These are phyloP conservation scores for Rhabdophis nuchalis DNA, from an alignment of 2,797 vertebrate genomes.

Conservation along the genomic window DNA sequence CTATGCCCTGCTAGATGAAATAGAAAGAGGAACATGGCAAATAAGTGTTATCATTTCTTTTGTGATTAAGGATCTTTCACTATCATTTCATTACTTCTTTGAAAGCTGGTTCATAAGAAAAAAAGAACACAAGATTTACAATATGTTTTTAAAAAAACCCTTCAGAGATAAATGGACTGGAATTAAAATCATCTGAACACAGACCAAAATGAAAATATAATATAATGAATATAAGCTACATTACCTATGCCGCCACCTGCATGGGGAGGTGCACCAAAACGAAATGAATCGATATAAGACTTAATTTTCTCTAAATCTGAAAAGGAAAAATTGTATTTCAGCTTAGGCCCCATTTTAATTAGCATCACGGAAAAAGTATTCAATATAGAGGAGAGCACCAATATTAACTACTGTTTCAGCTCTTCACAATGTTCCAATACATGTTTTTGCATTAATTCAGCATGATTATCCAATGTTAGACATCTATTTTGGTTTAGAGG, in stretches of 20 bases:
- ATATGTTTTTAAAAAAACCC: not conserved
- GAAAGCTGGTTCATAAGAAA: constrained; percentile 14
- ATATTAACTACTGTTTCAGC: not conserved
- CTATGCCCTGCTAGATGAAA: not conserved
- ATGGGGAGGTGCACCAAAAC: constrained; percentile 93
- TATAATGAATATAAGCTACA: constrained; percentile 33
- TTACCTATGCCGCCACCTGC: constrained; percentile 97
- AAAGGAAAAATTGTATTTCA: constrained; percentile 30
- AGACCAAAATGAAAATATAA: constrained; percentile 24
- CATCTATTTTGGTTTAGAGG: not conserved
- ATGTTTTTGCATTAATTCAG: not conserved
- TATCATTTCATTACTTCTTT: not conserved
- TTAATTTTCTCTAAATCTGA: constrained; percentile 98
- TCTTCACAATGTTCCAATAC: not conserved
- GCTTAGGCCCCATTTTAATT: not conserved
- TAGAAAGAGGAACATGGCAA: constrained; percentile 1
- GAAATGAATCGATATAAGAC: constrained; percentile 95
- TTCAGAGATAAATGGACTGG: not conserved
- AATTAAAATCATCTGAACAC: not conserved
- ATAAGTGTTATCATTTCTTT: not conserved
- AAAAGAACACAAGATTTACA: not conserved
- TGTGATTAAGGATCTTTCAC: constrained; percentile 18
- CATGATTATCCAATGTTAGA: not conserved
- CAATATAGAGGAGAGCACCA: not conserved
- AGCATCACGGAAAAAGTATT: not conserved